These are phyloP conservation scores for Cinara cedri DNA, from an alignment of 2,888 invertebrate species.

Conservation along the genomic window DNA sequence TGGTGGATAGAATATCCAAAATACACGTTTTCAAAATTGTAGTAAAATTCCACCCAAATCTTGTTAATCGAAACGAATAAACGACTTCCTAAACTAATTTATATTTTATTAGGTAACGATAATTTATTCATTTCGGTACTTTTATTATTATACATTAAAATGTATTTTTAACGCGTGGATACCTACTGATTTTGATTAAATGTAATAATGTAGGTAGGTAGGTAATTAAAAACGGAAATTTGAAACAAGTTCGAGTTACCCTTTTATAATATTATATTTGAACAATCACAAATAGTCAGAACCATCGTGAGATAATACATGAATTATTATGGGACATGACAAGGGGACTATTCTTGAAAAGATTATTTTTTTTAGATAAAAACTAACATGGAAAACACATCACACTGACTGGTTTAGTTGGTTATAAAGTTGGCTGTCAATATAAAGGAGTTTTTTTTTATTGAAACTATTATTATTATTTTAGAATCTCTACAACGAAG, in stretches of 20 bases:
- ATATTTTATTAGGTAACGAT: too few relatives aligned
- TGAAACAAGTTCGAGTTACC: neutral
- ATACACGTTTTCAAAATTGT: too few relatives aligned
- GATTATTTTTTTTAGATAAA: conserved; percentile 24
- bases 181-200: neutral
- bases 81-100: too few relatives aligned
- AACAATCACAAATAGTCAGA: conserved; percentile 6
- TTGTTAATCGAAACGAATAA: too few relatives aligned
- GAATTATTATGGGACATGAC: conserved; percentile 36
- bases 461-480: too few relatives aligned
- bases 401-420: neutral
- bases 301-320: conserved; percentile 26
- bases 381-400: conserved; percentile 32
- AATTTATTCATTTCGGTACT: too few relatives aligned
- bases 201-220: neutral
- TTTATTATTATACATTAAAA: neutral
- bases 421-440: neutral
- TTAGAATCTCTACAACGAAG: too few relatives aligned
- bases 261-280: neutral
- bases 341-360: conserved; percentile 15
- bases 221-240: neutral
- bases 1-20: too few relatives aligned
- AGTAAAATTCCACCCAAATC: too few relatives aligned
- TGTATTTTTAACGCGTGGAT: neutral
- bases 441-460: neutral